Percentiles rank a stretch among this genome's conserved stretches.
Evolutionary conservation across 2,797 vertebrate species (phyloP).

Genomic region (Anas bernieri): DNA sequence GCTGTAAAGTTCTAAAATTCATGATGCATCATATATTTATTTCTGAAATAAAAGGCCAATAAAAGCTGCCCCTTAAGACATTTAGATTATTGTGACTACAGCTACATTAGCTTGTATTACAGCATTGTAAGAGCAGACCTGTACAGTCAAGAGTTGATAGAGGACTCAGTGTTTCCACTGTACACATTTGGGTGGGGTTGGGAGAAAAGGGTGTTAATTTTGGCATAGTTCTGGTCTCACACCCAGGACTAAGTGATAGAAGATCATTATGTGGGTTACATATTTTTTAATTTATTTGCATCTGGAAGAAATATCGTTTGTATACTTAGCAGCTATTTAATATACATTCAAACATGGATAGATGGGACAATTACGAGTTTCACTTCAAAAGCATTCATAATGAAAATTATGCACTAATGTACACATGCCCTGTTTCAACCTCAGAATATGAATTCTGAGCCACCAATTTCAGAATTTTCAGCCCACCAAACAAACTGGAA

Average conservation of each 20-base stretch:
- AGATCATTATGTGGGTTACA: neutral
- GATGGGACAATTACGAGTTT: neutral
- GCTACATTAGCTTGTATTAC: neutral
- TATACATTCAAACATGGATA: neutral
- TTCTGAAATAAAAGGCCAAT: neutral
- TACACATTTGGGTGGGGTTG: neutral
- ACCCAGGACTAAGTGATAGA: neutral
- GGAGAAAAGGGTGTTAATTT: neutral
- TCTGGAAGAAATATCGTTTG: neutral
- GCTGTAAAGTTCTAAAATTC: neutral
- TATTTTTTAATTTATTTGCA: neutral
- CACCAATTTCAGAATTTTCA: no score
- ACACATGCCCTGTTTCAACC: neutral
- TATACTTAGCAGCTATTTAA: neutral
- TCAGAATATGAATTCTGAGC: neutral
- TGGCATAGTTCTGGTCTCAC: neutral
- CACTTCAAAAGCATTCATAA: neutral
- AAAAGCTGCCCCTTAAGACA: neutral
- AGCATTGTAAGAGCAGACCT: neutral
- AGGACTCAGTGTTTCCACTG: fast-evolving
- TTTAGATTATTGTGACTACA: neutral
- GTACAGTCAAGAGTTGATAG: neutral
- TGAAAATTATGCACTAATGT: neutral
- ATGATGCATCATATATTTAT: neutral
- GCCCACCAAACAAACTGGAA: neutral